These are phyloP conservation scores for Caenorhabditis sp. DNA, from an alignment of 2,888 invertebrate genomes.

Conservation along the genomic window DNA sequence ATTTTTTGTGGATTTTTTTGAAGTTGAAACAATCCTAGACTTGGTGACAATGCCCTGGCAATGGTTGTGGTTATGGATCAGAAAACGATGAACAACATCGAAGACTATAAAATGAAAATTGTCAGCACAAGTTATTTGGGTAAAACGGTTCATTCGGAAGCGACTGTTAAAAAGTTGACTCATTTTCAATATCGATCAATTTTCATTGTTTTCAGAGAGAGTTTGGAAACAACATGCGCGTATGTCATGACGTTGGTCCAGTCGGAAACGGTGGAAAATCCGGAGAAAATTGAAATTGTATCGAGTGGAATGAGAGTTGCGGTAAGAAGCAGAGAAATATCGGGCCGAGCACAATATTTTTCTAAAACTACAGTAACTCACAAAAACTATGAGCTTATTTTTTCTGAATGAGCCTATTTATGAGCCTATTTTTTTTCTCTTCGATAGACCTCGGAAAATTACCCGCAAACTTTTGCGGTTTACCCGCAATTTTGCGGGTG, in stretches of 20 bases:
- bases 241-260: conserved; percentile 30
- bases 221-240: conserved; percentile 19
- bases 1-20: background rate
- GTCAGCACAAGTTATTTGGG: conserved; percentile 5
- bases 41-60: conserved; percentile 25
- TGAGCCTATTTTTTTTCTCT: too few relatives aligned
- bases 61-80: conserved; percentile 30
- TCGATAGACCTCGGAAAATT: too few relatives aligned
- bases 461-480: too few relatives aligned
- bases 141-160: conserved; percentile 3
- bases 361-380: too few relatives aligned
- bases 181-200: background rate
- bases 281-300: conserved; percentile 19
- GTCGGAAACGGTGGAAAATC: conserved; percentile 12
- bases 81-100: conserved; percentile 10
- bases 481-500: too few relatives aligned
- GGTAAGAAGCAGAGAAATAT: too few relatives aligned
- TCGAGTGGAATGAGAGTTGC: conserved; percentile 15
- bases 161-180: conserved; percentile 19
- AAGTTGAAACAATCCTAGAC: conserved; percentile 3
- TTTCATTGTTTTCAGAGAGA: conserved; percentile 17
- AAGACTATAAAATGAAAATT: conserved; percentile 19
- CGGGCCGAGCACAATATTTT: too few relatives aligned
- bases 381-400: too few relatives aligned
- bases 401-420: too few relatives aligned